Conservation (phyloP, 2,888 invertebrate species). For the Cheilosia vernalis region DNA sequence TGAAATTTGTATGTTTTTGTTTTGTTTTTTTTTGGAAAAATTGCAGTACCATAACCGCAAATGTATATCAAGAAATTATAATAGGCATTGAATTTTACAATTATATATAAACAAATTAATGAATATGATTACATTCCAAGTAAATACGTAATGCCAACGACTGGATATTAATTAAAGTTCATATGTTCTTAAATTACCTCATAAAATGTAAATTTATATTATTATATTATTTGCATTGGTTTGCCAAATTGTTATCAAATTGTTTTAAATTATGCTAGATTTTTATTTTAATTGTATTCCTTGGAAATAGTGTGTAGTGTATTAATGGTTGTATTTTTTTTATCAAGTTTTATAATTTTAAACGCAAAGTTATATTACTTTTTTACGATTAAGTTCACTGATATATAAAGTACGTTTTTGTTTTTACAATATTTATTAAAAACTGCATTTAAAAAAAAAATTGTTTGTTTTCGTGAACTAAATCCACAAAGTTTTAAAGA, state of each 20-base stretch:
- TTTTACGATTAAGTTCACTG: slow-evolving; percentile 23
- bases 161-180: no score
- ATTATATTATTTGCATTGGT: no score
- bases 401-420: slow-evolving; percentile 22
- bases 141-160: not conserved
- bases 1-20: not conserved
- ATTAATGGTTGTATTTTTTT: slow-evolving; percentile 44
- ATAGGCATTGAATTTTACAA: not conserved
- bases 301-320: not conserved
- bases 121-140: not conserved
- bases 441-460: not conserved
- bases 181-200: no score
- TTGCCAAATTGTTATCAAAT: no score
- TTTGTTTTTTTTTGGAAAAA: not conserved
- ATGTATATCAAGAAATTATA: slow-evolving; percentile 6
- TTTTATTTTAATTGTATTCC: not conserved
- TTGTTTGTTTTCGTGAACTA: no score
- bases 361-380: slow-evolving; percentile 20
- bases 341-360: slow-evolving; percentile 43
- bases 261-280: not conserved
- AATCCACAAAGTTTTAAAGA: no score
- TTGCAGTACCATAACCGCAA: slow-evolving; percentile 16
- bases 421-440: slow-evolving; percentile 47
- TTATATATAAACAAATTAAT: not conserved
- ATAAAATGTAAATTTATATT: no score